These are phyloP conservation scores for Remorina albescens DNA, from an alignment of 2,797 vertebrate genomes.

Conservation along the genomic window DNA sequence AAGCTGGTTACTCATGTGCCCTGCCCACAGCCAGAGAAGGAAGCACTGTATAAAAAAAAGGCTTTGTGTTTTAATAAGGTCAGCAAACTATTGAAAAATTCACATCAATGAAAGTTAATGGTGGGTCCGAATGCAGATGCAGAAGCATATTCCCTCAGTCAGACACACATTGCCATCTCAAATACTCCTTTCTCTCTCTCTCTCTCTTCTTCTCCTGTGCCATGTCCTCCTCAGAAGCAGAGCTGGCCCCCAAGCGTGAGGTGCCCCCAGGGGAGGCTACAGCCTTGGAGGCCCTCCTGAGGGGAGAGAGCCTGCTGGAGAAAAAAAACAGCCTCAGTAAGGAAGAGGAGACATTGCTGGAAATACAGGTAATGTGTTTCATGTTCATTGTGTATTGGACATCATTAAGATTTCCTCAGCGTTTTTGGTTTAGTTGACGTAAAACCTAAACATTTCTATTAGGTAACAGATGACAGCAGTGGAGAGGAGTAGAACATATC, in stretches of 20 bases:
- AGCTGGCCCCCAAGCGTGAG: slow-evolving; percentile 92
- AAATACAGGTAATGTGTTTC: slow-evolving; percentile 90
- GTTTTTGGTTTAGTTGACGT: neutral
- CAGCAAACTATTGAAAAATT: neutral
- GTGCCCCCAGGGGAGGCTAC: slow-evolving; percentile 92
- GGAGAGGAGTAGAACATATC: neutral
- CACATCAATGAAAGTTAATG: neutral
- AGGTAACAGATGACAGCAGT: neutral
- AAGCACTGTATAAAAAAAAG: neutral
- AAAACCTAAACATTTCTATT: neutral
- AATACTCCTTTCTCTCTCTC: slow-evolving; percentile 5
- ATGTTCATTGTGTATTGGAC: neutral
- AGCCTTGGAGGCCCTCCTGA: slow-evolving; percentile 93
- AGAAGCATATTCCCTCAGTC: neutral
- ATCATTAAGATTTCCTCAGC: neutral
- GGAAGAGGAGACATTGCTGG: slow-evolving; percentile 95
- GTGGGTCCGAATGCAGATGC: neutral
- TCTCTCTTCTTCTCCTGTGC: neutral
- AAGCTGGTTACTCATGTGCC: neutral
- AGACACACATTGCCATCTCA: neutral
- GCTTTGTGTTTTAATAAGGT: neutral
- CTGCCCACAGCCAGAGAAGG: neutral
- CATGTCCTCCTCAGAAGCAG: slow-evolving; percentile 88
- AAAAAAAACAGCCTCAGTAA: slow-evolving; percentile 87
- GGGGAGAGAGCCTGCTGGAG: slow-evolving; percentile 92